Base-by-base conservation (phyloP, 30 jellyfish, hydroid and myxozoan species). In the Mastigias papua region DNA sequence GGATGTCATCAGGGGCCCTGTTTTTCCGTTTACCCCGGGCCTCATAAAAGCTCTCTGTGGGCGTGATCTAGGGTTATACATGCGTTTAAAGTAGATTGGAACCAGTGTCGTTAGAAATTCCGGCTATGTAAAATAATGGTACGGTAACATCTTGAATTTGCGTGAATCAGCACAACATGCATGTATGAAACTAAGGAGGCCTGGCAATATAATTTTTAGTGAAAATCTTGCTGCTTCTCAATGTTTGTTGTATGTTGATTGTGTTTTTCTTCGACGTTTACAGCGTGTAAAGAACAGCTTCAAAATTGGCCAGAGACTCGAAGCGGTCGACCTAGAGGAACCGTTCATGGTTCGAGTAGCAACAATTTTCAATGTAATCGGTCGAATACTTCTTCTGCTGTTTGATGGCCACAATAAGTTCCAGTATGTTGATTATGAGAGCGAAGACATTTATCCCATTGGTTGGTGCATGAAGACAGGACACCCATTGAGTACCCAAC, bases 381-480 rank as follows among this genome's bases (percentile, higher is more conserved):
- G 99, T 13, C 94, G 99, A 17, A 76, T 96, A 11, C 81, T 86
- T 23, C 83, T 82, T 29, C 61, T 96, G 48, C 48, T 69, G 20
- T 96, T 96, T 64, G 99, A 96, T 79, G 99, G 99, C 9, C 74
- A 78, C 6, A 65, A 64, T 25, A 87, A 88, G 61, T 76, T 75
- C 25, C 96, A 96, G 46, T 96, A 91, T 76, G 79, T 88, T 32
- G 98, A 91, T 76, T 80, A 74, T 80, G 95, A 84, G 6, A 86
- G 95, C 10, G 85, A 84, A 63, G 97, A 90, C 19, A 57, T 96
- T 22, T 91, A 74, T 72, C 99, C 98, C 1, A 77, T 82, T 82
- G 98, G 97, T 0, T 96, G 99, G 99, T 87, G 96, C 60, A 81
- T 79, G 68, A 76, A 64, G 19, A 96, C 99, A 19, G 97, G 93